Evolutionary conservation across 2,888 invertebrate genomes (phyloP).

Genomic region (Lepidochrysops patricia): DNA sequence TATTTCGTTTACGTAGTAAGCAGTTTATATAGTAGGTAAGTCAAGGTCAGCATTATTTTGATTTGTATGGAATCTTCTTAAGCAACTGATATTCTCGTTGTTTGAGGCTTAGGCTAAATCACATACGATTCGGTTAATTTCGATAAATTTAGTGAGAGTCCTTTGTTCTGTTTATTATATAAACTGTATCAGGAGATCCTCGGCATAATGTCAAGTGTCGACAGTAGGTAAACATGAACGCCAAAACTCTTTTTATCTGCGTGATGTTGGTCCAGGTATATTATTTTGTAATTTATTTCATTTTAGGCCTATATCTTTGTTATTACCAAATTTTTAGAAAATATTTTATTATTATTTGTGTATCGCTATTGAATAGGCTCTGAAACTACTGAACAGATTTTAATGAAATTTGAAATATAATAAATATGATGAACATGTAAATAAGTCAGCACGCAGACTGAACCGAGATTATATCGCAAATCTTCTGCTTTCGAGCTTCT

Average conservation of each 20-base stretch:
- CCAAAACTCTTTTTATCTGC: not conserved
- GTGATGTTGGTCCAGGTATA: not conserved
- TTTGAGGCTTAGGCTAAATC: not conserved
- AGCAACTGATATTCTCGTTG: not conserved
- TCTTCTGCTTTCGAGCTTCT: no score
- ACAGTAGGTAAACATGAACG: not conserved
- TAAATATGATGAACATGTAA: no score
- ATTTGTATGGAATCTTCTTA: not conserved
- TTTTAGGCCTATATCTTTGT: no score
- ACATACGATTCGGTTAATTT: not conserved
- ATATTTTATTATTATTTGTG: no score
- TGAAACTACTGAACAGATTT: no score
- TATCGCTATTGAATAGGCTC: no score
- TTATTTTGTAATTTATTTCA: not conserved
- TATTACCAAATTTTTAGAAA: no score
- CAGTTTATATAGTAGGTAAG: no score
- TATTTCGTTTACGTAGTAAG: no score
- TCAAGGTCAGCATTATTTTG: not conserved
- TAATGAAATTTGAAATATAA: no score
- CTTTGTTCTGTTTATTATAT: not conserved
- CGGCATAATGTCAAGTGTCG: not conserved
- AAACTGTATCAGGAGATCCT: not conserved
- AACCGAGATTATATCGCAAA: no score
- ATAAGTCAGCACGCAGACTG: no score
- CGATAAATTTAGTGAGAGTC: not conserved